A percentile compares a stretch with the other conserved stretches of the same genome.
Conservation (phyloP, 2,113 vertebrate genomes). For the Mastomys natalensis region DNA sequence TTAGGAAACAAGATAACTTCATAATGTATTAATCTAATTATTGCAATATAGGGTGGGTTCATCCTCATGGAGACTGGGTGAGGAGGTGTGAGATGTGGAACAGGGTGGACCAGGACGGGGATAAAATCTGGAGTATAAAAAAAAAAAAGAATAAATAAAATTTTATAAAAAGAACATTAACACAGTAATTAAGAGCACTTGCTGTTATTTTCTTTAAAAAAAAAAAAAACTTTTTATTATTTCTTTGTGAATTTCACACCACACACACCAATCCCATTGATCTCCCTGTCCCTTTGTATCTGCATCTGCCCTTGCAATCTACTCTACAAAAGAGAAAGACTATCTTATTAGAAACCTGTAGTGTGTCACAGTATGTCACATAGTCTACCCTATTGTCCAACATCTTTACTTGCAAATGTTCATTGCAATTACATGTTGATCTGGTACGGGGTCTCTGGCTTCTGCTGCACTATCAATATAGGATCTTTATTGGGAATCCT, state of each 20-base stretch:
- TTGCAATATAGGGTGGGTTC: not conserved
- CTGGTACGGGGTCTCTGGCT: not conserved
- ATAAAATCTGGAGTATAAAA: too few species aligned
- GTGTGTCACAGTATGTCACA: not conserved
- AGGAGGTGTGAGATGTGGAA: too few species aligned
- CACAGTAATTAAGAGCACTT: not conserved
- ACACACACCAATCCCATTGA: not conserved
- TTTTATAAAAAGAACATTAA: not conserved
- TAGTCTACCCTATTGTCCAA: not conserved
- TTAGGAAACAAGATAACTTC: slow-evolving; percentile 4
- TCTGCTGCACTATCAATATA: too few species aligned
- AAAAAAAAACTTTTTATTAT: not conserved
- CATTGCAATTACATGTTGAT: not conserved
- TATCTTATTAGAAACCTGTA: not conserved
- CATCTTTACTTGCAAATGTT: not conserved
- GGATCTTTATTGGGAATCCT: not conserved
- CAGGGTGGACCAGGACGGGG: too few species aligned
- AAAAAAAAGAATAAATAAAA: too few species aligned
- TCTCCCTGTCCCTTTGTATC: not conserved
- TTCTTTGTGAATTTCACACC: not conserved
- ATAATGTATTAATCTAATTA: not conserved
- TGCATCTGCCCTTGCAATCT: not conserved
- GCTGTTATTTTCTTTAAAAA: not conserved
- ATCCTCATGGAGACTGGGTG: too few species aligned
- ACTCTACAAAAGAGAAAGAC: not conserved